Evolutionary conservation across 2,888 invertebrate genomes (phyloP).

Genomic region (Endomychus coccineus): DNA sequence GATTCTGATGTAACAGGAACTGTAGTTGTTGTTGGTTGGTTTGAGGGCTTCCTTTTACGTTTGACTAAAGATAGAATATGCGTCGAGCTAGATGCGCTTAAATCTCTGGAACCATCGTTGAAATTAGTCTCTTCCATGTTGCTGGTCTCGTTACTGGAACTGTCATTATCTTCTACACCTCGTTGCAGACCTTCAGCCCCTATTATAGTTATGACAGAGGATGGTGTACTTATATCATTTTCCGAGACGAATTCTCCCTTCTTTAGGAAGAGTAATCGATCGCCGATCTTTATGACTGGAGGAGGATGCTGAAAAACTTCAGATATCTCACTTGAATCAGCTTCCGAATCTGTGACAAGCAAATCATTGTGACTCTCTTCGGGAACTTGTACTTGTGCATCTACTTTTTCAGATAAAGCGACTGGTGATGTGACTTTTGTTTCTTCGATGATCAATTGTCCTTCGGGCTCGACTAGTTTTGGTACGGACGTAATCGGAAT

Average conservation of each 20-base stretch:
- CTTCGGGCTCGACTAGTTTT: slow-evolving; percentile 25
- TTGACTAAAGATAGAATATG: slow-evolving; percentile 33
- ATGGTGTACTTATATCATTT: slow-evolving; percentile 37
- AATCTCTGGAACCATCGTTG: slow-evolving; percentile 19
- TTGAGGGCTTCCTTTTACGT: slow-evolving; percentile 24
- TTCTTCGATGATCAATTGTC: slow-evolving; percentile 31
- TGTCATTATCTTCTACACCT: slow-evolving; percentile 22
- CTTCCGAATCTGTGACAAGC: slow-evolving; percentile 31
- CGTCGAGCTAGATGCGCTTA: slow-evolving; percentile 19
- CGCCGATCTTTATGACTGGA: slow-evolving; percentile 40
- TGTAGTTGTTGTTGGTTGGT: slow-evolving; percentile 14
- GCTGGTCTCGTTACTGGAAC: slow-evolving; percentile 19
- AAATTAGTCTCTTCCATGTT: slow-evolving; percentile 1
- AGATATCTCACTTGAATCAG: slow-evolving; percentile 38
- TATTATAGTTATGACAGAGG: slow-evolving; percentile 42
- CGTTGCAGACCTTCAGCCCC: slow-evolving; percentile 45
- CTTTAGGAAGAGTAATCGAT: slow-evolving; percentile 40
- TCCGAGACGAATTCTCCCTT: slow-evolving; percentile 37
- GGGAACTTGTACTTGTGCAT: slow-evolving; percentile 5
- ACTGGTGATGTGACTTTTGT: slow-evolving; percentile 12
- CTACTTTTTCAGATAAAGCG: slow-evolving; percentile 23
- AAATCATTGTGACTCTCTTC: slow-evolving; percentile 28
- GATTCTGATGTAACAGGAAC: slow-evolving; percentile 8
- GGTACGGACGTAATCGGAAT: slow-evolving; percentile 38
- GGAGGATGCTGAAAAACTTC: slow-evolving; percentile 40